phyloP scores from a whole-genome alignment of 64 coral and sea anemone genomes.

The Cladopsammia gracilis region DNA sequence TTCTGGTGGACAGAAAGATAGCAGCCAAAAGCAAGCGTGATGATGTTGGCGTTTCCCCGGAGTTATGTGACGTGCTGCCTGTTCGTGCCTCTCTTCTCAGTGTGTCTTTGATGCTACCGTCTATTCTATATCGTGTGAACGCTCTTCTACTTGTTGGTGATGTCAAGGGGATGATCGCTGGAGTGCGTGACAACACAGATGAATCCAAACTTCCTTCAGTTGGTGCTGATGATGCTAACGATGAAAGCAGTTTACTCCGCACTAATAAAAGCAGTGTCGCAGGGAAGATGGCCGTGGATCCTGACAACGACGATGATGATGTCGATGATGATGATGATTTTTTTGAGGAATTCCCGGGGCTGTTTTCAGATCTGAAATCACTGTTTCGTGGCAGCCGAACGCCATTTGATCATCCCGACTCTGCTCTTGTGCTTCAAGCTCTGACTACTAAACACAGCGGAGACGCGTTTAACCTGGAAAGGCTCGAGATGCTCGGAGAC shows the following conservation, averaged over 20 bases:
- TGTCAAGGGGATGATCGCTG: slow-evolving; percentile 59
- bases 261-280: background rate
- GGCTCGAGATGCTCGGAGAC: slow-evolving; percentile 98
- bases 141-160: slow-evolving; percentile 79
- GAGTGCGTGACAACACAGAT: slow-evolving; percentile 14
- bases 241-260: slow-evolving; percentile 16
- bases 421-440: slow-evolving; percentile 72
- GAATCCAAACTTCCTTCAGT: background rate
- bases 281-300: background rate
- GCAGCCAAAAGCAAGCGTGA: slow-evolving; percentile 32
- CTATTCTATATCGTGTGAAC: slow-evolving; percentile 85
- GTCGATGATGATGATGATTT: background rate
- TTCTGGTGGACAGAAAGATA: slow-evolving; percentile 78
- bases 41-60: slow-evolving; percentile 79
- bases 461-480: slow-evolving; percentile 85
- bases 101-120: slow-evolving; percentile 76
- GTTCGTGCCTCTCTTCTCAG: slow-evolving; percentile 44
- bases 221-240: background rate
- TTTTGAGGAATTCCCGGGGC: background rate
- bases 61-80: slow-evolving; percentile 56
- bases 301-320: background rate
- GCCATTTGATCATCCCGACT: slow-evolving; percentile 30
- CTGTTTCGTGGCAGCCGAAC: slow-evolving; percentile 51
- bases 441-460: slow-evolving; percentile 75
- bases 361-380: slow-evolving; percentile 23